These are phyloP conservation scores for Arremon aurantiirostris DNA, from an alignment of 2,797 vertebrate species.

Conservation along the genomic window DNA sequence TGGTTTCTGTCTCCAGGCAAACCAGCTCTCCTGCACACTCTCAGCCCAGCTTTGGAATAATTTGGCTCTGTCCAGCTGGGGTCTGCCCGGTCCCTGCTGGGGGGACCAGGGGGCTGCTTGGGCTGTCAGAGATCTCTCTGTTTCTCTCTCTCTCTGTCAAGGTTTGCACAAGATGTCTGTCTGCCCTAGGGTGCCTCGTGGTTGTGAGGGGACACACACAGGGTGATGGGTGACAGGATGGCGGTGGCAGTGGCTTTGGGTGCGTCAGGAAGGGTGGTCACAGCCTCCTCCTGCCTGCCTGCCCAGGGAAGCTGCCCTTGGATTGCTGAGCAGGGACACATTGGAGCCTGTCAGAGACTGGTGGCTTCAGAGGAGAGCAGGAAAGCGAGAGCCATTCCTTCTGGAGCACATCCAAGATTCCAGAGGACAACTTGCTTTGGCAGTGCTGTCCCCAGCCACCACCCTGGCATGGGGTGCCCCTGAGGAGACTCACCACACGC, in stretches of 20 bases:
- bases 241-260: neutral
- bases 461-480: fast-evolving
- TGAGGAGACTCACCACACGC: fast-evolving
- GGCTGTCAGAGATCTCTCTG: neutral
- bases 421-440: neutral
- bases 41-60: neutral
- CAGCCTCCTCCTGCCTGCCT: neutral
- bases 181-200: neutral
- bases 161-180: neutral
- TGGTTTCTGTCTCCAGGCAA: neutral
- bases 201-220: neutral
- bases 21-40: neutral
- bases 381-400: neutral
- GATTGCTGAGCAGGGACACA: neutral
- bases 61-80: neutral
- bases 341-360: neutral
- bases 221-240: neutral
- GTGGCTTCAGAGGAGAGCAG: neutral
- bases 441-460: neutral
- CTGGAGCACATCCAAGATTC: neutral
- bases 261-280: neutral
- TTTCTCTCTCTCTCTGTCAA: neutral
- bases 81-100: neutral
- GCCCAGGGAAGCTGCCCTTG: fast-evolving
- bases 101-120: fast-evolving